Evolutionary conservation across 2,797 vertebrate genomes (phyloP).

Genomic region (Acanthurus leucopareius): DNA sequence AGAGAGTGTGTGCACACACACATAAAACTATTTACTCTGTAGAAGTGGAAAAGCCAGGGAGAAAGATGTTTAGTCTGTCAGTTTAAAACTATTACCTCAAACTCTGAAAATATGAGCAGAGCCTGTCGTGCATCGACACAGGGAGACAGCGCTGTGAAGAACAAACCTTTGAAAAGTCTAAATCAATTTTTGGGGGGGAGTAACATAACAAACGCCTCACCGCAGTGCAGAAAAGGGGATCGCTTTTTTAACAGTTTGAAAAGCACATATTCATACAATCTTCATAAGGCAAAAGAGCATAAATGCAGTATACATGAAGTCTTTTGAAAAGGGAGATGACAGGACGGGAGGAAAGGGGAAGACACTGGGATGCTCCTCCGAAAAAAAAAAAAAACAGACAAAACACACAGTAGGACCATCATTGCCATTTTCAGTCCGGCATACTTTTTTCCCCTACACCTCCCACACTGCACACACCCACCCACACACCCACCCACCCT

Average conservation of each 20-base stretch:
- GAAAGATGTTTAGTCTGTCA: constrained; percentile 89
- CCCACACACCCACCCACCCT: constrained; percentile 52
- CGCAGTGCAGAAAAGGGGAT: constrained; percentile 81
- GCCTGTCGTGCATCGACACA: constrained; percentile 85
- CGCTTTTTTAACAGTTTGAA: constrained; percentile 83
- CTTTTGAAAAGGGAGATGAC: constrained; percentile 81
- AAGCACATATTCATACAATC: constrained; percentile 88
- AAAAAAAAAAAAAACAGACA: constrained; percentile 49
- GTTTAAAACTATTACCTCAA: constrained; percentile 90
- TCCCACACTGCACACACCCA: constrained; percentile 57
- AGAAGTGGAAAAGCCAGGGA: constrained; percentile 84
- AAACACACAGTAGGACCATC: constrained; percentile 71
- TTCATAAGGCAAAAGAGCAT: constrained; percentile 87
- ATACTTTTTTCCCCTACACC: constrained; percentile 25
- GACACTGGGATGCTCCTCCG: constrained; percentile 75
- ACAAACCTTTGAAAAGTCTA: constrained; percentile 90
- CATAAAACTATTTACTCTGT: constrained; percentile 84
- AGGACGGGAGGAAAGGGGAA: constrained; percentile 64
- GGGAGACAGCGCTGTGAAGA: constrained; percentile 86
- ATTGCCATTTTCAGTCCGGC: constrained; percentile 35
- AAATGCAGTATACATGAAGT: constrained; percentile 84
- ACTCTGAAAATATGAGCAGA: constrained; percentile 88
- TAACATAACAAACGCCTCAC: constrained; percentile 85
- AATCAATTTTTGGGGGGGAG: constrained; percentile 88
- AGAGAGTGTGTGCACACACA: constrained; percentile 31